These are phyloP conservation scores for Oxyteleia sp. DNA, from an alignment of 2,888 invertebrate genomes.

Conservation along the genomic window DNA sequence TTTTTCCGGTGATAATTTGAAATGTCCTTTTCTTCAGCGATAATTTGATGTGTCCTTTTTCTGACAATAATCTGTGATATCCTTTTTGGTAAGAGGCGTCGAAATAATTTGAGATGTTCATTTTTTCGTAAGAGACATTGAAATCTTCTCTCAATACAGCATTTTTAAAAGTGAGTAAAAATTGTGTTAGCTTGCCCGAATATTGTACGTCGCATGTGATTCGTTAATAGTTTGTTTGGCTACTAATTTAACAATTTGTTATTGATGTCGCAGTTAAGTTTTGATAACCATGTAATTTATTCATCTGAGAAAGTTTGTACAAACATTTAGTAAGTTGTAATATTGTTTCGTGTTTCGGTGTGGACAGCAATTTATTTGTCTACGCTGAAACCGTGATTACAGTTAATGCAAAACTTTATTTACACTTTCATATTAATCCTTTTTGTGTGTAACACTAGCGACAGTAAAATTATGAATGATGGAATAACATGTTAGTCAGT, in stretches of 20 bases:
- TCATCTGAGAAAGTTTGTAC: conserved; percentile 33
- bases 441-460: conserved; percentile 6
- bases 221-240: conserved; percentile 38
- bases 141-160: too few species aligned
- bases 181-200: background rate
- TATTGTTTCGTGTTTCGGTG: conserved; percentile 33
- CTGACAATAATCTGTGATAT: too few species aligned
- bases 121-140: too few species aligned
- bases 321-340: conserved; percentile 51
- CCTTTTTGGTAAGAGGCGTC: too few species aligned
- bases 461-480: background rate
- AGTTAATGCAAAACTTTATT: conserved; percentile 35
- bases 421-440: conserved; percentile 29
- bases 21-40: too few species aligned
- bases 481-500: too few species aligned
- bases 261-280: conserved; percentile 33
- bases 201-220: background rate
- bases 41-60: too few species aligned
- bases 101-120: too few species aligned
- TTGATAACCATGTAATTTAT: conserved; percentile 40
- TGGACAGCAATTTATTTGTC: conserved; percentile 37
- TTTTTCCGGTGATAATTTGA: too few species aligned
- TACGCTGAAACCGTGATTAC: conserved; percentile 30
- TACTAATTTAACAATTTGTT: conserved; percentile 44
- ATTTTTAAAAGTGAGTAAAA: too few species aligned